Conservation (phyloP, 2,888 invertebrate genomes). For the Colletes collaris region DNA sequence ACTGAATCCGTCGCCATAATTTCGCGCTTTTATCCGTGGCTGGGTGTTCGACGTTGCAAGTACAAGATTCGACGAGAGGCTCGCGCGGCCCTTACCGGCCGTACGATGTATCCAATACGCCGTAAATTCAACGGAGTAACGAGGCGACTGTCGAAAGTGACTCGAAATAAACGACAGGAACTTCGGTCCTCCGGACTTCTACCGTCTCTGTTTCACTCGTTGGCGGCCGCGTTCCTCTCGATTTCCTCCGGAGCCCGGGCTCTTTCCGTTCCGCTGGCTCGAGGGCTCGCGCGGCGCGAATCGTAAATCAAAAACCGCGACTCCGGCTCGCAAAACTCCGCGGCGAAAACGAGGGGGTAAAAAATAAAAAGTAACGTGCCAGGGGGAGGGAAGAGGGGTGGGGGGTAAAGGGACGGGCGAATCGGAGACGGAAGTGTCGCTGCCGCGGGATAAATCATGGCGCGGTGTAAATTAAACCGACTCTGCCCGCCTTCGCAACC, state of each 20-base stretch:
- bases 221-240: constrained; percentile 26
- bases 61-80: constrained; percentile 11
- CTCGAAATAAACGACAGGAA: constrained; percentile 79
- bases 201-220: constrained; percentile 49
- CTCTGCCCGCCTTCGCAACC: constrained; percentile 56
- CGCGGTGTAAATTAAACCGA: constrained; percentile 74
- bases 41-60: constrained; percentile 18
- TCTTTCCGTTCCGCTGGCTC: constrained; percentile 35
- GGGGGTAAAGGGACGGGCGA: constrained; percentile 14
- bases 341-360: constrained; percentile 46
- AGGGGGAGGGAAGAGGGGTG: constrained; percentile 3
- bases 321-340: constrained; percentile 64
- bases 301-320: constrained; percentile 72
- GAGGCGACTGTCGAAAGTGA: constrained; percentile 81
- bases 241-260: constrained; percentile 25
- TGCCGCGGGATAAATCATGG: constrained; percentile 73
- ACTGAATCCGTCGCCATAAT: constrained; percentile 17
- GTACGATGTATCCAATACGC: constrained; percentile 64
- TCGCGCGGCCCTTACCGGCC: constrained; percentile 9
- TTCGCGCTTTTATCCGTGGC: constrained; percentile 22
- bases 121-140: constrained; percentile 81
- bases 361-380: constrained; percentile 17
- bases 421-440: constrained; percentile 69
- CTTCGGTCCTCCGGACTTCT: constrained; percentile 26
- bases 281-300: constrained; percentile 34